A percentile compares a stretch with the other conserved stretches of the same genome.
phyloP scores from a whole-genome alignment of 2,797 vertebrate genomes.

The Euphonia xanthogaster region DNA sequence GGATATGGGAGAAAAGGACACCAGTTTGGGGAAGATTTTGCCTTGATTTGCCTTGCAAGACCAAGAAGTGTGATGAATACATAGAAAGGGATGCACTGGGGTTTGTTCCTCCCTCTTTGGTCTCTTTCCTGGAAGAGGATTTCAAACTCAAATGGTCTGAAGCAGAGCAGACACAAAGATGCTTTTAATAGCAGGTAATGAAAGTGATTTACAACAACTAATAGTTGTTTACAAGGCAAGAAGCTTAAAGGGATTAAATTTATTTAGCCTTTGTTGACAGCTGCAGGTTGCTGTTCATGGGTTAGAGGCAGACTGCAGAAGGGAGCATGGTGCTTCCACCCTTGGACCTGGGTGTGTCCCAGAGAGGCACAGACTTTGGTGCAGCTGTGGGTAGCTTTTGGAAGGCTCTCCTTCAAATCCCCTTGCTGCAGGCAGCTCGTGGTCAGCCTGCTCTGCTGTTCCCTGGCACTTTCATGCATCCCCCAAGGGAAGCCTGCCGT shows the following conservation, averaged over 20 bases:
- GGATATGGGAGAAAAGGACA: not conserved
- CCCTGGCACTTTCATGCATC: not conserved
- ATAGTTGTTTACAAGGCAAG: not conserved
- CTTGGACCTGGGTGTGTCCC: not conserved
- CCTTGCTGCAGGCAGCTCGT: not conserved
- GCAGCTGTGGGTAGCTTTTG: not conserved
- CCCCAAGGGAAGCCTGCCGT: not conserved
- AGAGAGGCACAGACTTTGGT: not conserved
- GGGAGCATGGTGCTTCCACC: accelerated
- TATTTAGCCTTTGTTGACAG: not conserved
- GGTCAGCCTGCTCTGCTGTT: not conserved
- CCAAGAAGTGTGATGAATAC: not conserved
- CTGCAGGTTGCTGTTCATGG: not conserved
- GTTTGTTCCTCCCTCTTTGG: not conserved
- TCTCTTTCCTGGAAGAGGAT: not conserved
- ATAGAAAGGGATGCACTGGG: not conserved
- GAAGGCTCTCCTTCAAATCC: not conserved
- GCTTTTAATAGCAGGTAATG: not conserved
- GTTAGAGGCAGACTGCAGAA: not conserved
- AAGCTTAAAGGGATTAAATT: not conserved
- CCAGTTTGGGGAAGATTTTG: not conserved
- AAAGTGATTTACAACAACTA: not conserved
- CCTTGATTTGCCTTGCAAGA: not conserved
- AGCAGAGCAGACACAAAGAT: not conserved
- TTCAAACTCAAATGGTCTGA: not conserved